These are phyloP conservation scores for Trogon melanurus DNA, from an alignment of 2,113 vertebrate species.

Conservation along the genomic window DNA sequence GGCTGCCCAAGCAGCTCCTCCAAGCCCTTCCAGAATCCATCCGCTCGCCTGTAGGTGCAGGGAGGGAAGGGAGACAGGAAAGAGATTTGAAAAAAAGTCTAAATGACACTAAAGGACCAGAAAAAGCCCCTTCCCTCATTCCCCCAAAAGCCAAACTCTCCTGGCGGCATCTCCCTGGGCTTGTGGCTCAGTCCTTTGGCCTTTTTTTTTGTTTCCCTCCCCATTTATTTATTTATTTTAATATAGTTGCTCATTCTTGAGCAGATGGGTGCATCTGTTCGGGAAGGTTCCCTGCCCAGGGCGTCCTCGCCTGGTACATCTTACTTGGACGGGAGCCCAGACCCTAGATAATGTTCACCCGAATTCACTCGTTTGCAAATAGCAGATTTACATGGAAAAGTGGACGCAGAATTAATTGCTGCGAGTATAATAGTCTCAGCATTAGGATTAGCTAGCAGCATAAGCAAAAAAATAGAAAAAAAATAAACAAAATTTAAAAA, in stretches of 20 bases:
- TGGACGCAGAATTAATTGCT: background rate
- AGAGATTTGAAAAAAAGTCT: background rate
- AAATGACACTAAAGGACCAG: background rate
- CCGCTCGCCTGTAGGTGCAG: background rate
- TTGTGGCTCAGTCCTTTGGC: background rate
- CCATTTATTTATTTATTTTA: background rate
- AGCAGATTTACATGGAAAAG: background rate
- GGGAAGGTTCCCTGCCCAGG: background rate
- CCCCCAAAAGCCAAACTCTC: background rate
- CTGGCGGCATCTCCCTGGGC: background rate
- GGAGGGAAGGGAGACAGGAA: background rate
- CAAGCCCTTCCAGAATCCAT: background rate
- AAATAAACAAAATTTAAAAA: too few species aligned
- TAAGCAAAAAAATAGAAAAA: background rate
- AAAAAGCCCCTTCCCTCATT: background rate
- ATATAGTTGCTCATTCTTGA: background rate
- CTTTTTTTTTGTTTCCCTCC: background rate
- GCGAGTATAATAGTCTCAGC: background rate
- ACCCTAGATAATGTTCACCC: background rate
- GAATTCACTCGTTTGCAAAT: background rate
- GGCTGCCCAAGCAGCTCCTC: background rate
- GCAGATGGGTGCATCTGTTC: rapidly evolving
- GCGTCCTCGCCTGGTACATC: rapidly evolving
- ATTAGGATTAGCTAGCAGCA: background rate
- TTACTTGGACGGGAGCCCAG: background rate